Base-by-base conservation (phyloP, 2,888 invertebrate species). In the Chouioia cunea region DNA sequence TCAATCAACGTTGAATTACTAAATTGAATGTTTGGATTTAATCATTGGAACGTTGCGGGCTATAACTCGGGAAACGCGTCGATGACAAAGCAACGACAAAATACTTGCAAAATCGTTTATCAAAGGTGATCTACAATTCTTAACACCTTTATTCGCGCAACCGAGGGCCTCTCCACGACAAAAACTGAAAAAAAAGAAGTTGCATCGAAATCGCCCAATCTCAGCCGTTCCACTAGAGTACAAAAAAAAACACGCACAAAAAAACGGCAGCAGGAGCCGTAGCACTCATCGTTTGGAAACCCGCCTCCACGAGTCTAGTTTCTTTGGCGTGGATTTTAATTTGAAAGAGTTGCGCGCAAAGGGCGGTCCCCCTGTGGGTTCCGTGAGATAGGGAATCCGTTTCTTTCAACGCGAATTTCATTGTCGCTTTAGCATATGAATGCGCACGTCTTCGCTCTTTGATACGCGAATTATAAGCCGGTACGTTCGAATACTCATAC, bases 341-440 rank as follows among this genome's bases (percentile, higher is more conserved):
- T 64, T 52, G 16, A 52, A 53, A 52, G 52, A 47, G 46, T 52
- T 48, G 23, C 43, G 16, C 2, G 18, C n/a, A 47, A 36, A 6
- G 36, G 36, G 36, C 36, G 36, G 6, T 36, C 36, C 27, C 52
- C 65, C 47, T 52, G 18, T 20, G 52, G 18, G 50, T 18, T 14
- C 18, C 22, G 18, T 18, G 18, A 78, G 81, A 82, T 82, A 82
- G 79, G 80, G 79, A 82, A 81, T 83, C 78, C 77, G 80, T 65
- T 81, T 79, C 80, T 80, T 81, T 79, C 80, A 79, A 75, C 79
- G 79, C 79, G 78, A 80, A 80, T 82, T 81, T 82, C n/a, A 52
- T 57, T 36, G 82, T 84, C 83, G 81, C 36, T 83, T 84, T 84
- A 82, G 82, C 64, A 53, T 62, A 67, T 67, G 71, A 71, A 71